Conservation (phyloP, 1,140 invertebrate genomes). For the Metopolophium dirhodum region DNA sequence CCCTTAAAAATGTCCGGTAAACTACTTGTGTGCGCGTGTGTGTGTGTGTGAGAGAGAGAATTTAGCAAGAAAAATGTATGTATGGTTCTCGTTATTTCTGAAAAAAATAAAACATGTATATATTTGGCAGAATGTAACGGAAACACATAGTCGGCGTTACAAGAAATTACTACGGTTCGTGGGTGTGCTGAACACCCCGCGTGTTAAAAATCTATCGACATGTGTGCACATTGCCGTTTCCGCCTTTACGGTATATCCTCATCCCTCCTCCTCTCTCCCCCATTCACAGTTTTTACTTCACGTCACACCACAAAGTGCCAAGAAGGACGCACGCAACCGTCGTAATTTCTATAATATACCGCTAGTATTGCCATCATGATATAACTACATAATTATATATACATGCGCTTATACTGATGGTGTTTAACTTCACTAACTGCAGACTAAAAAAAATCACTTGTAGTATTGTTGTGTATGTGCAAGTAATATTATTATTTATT, state of each 20-base stretch:
- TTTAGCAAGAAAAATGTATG: neutral
- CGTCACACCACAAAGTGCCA: neutral
- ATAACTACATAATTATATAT: conserved; percentile 5
- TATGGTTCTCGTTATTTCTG: conserved; percentile 45
- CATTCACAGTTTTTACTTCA: neutral
- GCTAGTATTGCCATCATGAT: neutral
- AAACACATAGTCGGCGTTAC: neutral
- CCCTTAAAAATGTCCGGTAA: conserved; percentile 29
- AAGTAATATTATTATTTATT: neutral
- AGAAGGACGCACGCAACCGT: neutral
- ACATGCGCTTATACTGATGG: neutral
- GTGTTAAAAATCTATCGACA: conserved; percentile 41
- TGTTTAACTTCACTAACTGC: neutral
- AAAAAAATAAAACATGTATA: neutral
- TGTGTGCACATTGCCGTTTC: conserved; percentile 38
- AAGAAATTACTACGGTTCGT: neutral
- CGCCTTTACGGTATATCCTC: conserved; percentile 16
- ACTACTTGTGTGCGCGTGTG: neutral
- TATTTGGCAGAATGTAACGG: conserved; percentile 22
- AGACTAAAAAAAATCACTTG: neutral
- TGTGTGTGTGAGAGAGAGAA: neutral
- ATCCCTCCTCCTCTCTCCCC: too few relatives aligned
- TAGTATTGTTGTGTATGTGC: neutral
- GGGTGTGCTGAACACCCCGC: conserved; percentile 19
- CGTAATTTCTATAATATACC: neutral